These are phyloP conservation scores for Trichonephila inaurata DNA, from an alignment of 1,140 invertebrate genomes.

Conservation along the genomic window DNA sequence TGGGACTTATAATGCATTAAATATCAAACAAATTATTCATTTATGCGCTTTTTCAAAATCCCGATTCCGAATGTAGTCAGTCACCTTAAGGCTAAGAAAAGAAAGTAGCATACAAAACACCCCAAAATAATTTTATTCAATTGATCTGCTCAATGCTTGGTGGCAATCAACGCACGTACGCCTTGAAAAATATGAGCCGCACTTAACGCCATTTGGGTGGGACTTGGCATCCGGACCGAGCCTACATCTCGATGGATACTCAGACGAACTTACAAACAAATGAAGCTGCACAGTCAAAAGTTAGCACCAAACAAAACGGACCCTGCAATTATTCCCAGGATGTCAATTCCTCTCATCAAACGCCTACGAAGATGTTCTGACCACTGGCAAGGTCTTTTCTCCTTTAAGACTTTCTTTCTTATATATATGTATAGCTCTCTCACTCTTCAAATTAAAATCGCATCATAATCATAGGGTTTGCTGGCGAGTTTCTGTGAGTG, in stretches of 20 bases:
- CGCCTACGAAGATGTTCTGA: slow-evolving; percentile 32
- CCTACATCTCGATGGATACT: neutral
- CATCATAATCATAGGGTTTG: slow-evolving; percentile 48
- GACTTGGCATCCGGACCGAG: neutral
- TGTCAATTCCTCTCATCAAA: slow-evolving; percentile 29
- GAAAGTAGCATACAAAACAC: neutral
- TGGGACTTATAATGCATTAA: no score
- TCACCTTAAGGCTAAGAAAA: no score
- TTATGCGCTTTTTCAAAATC: no score
- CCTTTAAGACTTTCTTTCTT: neutral
- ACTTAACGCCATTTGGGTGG: neutral
- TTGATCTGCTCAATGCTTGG: neutral
- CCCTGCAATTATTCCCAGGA: slow-evolving; percentile 27
- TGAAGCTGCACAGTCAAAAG: neutral
- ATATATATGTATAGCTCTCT: neutral
- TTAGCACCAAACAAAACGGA: neutral
- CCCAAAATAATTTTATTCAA: neutral
- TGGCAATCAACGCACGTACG: neutral
- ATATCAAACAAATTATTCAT: no score
- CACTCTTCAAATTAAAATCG: slow-evolving; percentile 55
- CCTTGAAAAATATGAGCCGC: neutral
- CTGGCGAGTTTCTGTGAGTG: slow-evolving; percentile 6
- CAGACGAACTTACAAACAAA: neutral
- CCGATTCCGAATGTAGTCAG: no score
- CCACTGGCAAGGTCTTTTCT: slow-evolving; percentile 2